These are phyloP conservation scores for Anguilla japonica DNA, from an alignment of 2,113 vertebrate species.

Conservation along the genomic window DNA sequence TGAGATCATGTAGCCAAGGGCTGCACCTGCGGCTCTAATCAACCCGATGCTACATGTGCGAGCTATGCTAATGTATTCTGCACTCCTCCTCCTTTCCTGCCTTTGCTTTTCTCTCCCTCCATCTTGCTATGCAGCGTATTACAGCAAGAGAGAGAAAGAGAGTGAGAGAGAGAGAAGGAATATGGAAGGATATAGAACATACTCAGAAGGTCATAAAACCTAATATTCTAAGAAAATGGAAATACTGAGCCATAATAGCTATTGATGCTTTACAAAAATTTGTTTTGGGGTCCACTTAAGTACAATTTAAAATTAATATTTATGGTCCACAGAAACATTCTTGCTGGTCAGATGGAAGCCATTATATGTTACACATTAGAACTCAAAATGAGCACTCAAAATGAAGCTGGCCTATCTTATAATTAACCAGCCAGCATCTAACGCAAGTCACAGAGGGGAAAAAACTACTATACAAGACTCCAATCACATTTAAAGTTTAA, in stretches of 20 bases:
- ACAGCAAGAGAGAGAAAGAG: not conserved
- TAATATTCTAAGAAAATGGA: too few species aligned
- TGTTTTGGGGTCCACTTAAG: too few species aligned
- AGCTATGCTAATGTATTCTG: not conserved
- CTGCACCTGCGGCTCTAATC: slow-evolving; percentile 30
- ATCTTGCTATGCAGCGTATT: not conserved
- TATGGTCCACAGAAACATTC: too few species aligned
- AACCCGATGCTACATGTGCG: slow-evolving; percentile 5
- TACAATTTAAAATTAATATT: too few species aligned
- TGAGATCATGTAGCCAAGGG: slow-evolving; percentile 11
- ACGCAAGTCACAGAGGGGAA: not conserved
- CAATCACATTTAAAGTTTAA: not conserved
- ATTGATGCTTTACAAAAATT: too few species aligned
- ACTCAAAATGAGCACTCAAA: not conserved
- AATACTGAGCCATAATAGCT: not conserved
- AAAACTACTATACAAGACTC: not conserved
- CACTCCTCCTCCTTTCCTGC: not conserved
- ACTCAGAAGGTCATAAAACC: not conserved
- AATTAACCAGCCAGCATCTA: not conserved
- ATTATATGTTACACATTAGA: not conserved
- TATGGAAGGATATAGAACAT: not conserved
- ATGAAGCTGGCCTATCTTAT: not conserved
- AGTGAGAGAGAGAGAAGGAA: not conserved
- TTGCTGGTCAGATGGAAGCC: not conserved
- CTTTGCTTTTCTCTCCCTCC: not conserved